Evolutionary conservation across 2,888 invertebrate species (phyloP), one percentile per base, ranked within the genome.

Genomic region (Plutella xylostella): DNA sequence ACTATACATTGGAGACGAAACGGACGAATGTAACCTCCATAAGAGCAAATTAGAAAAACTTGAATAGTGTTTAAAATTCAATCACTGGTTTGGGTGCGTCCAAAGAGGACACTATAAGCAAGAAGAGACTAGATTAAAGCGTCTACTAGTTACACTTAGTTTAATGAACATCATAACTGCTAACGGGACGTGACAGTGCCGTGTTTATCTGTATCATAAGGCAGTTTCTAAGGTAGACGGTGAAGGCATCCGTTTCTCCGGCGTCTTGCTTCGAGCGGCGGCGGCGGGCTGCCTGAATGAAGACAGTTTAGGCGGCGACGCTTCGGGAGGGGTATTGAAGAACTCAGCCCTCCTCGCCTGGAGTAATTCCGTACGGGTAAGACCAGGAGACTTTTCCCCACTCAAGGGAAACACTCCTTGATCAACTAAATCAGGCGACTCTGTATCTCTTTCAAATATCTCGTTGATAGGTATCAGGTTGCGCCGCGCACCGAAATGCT

Each of bases 321-420:
- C 57, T 41, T 78, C 77, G 1, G 74, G 75, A 15, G 74, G 64
- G 18, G 59, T 71, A 50, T 62, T 77, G 48, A 88, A 87, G 63
- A 88, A 89, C 63, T 88, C 85, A 25, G 87, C 88, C 56, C 88
- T 78, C 62, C 86, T 87, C 46, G 87, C 88, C 66, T 87, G 87
- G 58, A 88, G 61, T 53, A 84, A 71, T 68, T 87, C 85, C 5
- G 85, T 75, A 61, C 86, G 76, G 20, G 85, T 73, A 45, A 72
- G 50, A 18, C 60, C 57, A 34, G 68, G 71, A 28, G 67, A 55
- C 51, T 68, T 72, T 6, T 62, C 49, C 55, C 65, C 71, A 72
- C 69, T 85, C 50, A 68, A 65, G 60, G 87, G 70, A 75, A 72
- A 72, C 51, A 85, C 71, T 54, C 86, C 68, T 62, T 84, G 76